Percentiles rank a stretch among this genome's conserved stretches.
Evolutionary conservation across 2,113 vertebrate genomes (phyloP).

Genomic region (Pyrgilauda ruficollis): DNA sequence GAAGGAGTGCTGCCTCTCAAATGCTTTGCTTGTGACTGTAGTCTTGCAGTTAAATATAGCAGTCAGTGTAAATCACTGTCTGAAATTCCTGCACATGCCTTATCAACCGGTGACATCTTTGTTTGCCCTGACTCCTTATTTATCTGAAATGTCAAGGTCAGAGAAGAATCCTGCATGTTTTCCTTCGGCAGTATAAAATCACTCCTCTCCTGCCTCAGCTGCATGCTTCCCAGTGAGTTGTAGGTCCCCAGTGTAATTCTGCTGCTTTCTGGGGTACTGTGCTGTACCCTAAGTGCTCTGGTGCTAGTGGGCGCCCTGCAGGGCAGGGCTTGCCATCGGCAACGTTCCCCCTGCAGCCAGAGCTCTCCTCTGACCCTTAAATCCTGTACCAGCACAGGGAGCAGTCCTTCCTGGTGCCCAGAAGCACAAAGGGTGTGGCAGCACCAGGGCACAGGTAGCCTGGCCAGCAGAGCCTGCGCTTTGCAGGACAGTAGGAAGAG

Average conservation of each 20-base stretch:
- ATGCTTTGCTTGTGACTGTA: not conserved
- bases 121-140: not conserved
- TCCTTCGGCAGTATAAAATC: not conserved
- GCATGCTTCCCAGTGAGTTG: not conserved
- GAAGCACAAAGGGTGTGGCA: not conserved
- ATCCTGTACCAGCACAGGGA: not conserved
- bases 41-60: not conserved
- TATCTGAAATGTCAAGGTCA: not conserved
- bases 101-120: not conserved
- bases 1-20: not conserved
- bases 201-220: not conserved
- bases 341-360: not conserved
- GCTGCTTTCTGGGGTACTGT: not conserved
- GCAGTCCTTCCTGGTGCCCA: rapidly evolving
- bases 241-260: not conserved
- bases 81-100: not conserved
- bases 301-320: not conserved
- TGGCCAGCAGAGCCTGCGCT: not conserved
- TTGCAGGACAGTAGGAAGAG: not conserved
- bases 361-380: not conserved
- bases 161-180: not conserved
- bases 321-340: not conserved
- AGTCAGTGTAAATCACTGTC: not conserved
- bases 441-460: not conserved
- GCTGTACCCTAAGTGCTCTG: not conserved